phyloP scores from a whole-genome alignment of 2,888 invertebrate species.

The Shargacucullia verbasci region DNA sequence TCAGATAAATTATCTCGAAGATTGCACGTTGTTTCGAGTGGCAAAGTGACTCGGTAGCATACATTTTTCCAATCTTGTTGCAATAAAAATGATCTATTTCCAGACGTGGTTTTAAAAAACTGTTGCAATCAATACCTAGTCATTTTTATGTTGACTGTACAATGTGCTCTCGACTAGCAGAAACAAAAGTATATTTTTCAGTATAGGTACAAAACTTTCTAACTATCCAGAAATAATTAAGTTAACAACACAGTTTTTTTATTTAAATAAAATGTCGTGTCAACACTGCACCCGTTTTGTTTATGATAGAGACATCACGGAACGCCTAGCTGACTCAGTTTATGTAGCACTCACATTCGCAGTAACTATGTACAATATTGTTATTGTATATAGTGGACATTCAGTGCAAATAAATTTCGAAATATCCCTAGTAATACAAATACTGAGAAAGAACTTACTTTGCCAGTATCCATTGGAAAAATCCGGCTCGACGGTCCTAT shows the following conservation, averaged over 20 bases:
- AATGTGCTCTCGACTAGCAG: no score
- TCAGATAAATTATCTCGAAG: slow-evolving; percentile 19
- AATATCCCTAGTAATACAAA: no score
- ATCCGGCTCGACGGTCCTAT: no score
- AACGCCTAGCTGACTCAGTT: slow-evolving; percentile 34
- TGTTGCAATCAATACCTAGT: no score
- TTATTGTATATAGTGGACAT: slow-evolving; percentile 41
- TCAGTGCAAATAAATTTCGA: slow-evolving; percentile 16
- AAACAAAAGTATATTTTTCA: no score
- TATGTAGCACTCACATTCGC: slow-evolving; percentile 36
- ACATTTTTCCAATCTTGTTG: not conserved
- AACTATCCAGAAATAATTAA: no score
- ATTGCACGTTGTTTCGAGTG: slow-evolving; percentile 16
- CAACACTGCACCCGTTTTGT: slow-evolving; percentile 38
- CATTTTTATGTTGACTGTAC: no score
- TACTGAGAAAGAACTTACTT: no score
- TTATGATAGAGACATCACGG: slow-evolving; percentile 19
- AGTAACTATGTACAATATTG: slow-evolving; percentile 28
- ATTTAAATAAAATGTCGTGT: slow-evolving; percentile 13
- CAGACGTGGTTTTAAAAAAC: not conserved
- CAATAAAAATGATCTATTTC: not conserved
- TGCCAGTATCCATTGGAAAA: no score
- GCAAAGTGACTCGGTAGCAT: slow-evolving; percentile 11
- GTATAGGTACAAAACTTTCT: no score
- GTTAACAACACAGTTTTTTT: no score